Conservation (phyloP, 2,797 vertebrate species). For the Leucoraja ocellata region DNA sequence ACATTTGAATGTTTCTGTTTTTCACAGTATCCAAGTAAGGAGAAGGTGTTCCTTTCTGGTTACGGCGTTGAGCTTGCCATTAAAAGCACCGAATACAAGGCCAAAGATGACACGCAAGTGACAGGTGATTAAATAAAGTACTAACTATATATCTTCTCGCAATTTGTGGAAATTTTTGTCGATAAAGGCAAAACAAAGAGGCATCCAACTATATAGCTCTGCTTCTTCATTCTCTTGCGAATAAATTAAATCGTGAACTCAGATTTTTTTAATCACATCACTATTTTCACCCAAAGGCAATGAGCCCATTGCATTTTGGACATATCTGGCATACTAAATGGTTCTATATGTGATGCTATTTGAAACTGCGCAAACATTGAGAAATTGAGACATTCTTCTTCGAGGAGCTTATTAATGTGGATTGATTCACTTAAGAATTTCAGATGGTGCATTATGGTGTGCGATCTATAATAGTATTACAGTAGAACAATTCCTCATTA, state of each 20-base stretch:
- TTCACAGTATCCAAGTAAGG: conserved; percentile 68
- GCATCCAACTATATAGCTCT: too few relatives aligned
- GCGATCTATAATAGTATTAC: not conserved
- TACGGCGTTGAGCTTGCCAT: conserved; percentile 95
- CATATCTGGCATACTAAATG: too few relatives aligned
- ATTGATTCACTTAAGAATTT: too few relatives aligned
- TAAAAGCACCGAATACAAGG: conserved; percentile 97
- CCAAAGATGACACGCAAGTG: conserved; percentile 97
- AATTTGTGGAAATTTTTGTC: not conserved
- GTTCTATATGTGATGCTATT: too few relatives aligned
- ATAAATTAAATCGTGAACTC: not conserved
- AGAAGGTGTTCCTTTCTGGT: conserved; percentile 83
- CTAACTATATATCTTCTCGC: not conserved
- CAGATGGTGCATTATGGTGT: not conserved
- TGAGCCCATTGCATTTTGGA: too few relatives aligned
- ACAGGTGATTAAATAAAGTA: conserved; percentile 70
- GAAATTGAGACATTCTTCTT: too few relatives aligned
- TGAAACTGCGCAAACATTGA: too few relatives aligned
- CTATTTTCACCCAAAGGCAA: not conserved
- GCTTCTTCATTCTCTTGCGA: too few relatives aligned
- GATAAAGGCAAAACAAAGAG: too few relatives aligned
- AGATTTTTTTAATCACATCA: not conserved
- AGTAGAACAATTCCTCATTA: not conserved
- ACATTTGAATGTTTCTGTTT: not conserved
- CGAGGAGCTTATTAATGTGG: too few relatives aligned